A percentile compares a stretch with the other conserved stretches of the same genome.
Evolutionary conservation across 2,113 vertebrate genomes (phyloP).

Genomic region (Nothocercus nigrocapillus): DNA sequence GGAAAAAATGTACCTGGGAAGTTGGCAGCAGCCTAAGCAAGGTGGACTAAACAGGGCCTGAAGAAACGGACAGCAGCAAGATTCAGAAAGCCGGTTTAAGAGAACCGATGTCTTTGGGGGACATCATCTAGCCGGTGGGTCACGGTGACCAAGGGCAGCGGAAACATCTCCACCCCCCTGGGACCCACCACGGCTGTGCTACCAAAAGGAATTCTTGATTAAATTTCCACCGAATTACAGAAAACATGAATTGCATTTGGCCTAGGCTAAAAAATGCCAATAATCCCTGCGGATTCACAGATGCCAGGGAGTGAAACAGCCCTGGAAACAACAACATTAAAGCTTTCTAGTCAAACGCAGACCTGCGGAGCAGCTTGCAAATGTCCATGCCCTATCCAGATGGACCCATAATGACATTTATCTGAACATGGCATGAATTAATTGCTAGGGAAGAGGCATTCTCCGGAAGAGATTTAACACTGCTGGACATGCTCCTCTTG

Average conservation of each 20-base stretch:
- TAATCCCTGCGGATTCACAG: background rate
- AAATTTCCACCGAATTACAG: background rate
- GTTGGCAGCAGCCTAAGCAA: background rate
- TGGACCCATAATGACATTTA: background rate
- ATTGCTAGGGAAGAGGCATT: background rate
- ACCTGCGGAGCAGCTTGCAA: background rate
- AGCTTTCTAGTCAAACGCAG: background rate
- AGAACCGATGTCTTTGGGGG: rapidly evolving
- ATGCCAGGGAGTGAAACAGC: background rate
- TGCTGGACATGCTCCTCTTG: background rate
- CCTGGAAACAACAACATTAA: background rate
- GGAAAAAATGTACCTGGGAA: no score
- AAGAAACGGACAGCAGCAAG: background rate
- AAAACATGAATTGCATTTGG: background rate
- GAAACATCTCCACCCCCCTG: background rate
- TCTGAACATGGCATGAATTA: background rate
- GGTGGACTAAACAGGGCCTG: rapidly evolving
- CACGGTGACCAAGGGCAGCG: background rate
- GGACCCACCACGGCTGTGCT: background rate
- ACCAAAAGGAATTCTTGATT: background rate
- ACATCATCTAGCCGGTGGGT: rapidly evolving
- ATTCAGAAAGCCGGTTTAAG: rapidly evolving
- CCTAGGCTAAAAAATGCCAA: background rate
- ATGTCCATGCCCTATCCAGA: background rate
- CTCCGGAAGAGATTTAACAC: background rate